phyloP scores from a whole-genome alignment of 2,888 invertebrate species.

The Hypsopygia costalis region DNA sequence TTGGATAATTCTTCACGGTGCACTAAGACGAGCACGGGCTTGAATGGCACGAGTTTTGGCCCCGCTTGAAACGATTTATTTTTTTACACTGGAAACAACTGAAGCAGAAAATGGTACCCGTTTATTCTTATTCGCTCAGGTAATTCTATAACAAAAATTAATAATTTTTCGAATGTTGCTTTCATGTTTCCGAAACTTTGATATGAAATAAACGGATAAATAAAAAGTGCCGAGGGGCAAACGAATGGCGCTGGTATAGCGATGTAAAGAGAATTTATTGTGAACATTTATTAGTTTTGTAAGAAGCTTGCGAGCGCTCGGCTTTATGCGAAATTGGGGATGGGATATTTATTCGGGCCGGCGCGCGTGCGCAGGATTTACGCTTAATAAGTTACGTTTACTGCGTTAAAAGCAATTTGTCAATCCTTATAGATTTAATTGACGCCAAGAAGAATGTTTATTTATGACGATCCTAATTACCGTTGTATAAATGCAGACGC shows the following conservation, averaged over 20 bases:
- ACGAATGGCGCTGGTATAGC: constrained; percentile 36
- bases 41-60: constrained; percentile 37
- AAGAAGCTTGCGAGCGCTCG: constrained; percentile 56
- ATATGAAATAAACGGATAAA: constrained; percentile 12
- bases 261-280: constrained; percentile 67
- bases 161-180: constrained; percentile 7
- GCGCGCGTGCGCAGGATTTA: constrained; percentile 62
- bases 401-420: constrained; percentile 57
- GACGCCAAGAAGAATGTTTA: constrained; percentile 31
- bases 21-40: constrained; percentile 50
- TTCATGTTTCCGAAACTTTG: constrained; percentile 12
- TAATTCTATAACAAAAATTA: background rate
- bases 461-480: constrained; percentile 1
- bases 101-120: constrained; percentile 33
- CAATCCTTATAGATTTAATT: constrained; percentile 57
- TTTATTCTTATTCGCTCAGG: constrained; percentile 12
- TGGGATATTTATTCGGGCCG: constrained; percentile 62
- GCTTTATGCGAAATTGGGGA: constrained; percentile 62
- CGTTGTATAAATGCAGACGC: background rate
- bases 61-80: constrained; percentile 37
- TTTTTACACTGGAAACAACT: constrained; percentile 35
- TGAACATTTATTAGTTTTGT: constrained; percentile 69
- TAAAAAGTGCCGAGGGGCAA: constrained; percentile 30
- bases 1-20: constrained; percentile 67
- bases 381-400: constrained; percentile 52